A percentile compares a stretch with the other conserved stretches of the same genome.
Evolutionary conservation across 1,140 invertebrate genomes (phyloP).

Genomic region (Ephestia elutella): DNA sequence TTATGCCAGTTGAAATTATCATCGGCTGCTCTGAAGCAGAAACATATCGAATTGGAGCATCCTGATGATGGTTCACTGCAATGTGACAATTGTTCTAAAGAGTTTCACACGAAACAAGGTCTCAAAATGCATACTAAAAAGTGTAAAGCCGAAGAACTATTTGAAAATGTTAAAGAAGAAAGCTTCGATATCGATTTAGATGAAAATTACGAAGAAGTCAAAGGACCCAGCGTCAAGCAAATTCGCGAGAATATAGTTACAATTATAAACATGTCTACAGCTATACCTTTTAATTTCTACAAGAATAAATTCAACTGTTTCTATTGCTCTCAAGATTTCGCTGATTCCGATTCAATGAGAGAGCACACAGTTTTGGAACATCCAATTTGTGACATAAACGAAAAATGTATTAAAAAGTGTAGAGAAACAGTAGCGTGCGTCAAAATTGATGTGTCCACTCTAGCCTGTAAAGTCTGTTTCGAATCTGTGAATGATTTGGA

Average conservation of each 20-base stretch:
- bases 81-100: constrained; percentile 57
- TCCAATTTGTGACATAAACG: constrained; percentile 50
- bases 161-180: constrained; percentile 43
- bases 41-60: constrained; percentile 58
- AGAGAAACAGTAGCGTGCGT: constrained; percentile 56
- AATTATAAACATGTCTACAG: constrained; percentile 62
- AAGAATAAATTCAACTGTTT: constrained; percentile 68
- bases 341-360: constrained; percentile 53
- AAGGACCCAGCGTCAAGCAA: constrained; percentile 57
- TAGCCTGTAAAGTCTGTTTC: constrained; percentile 61
- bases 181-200: constrained; percentile 50
- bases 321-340: constrained; percentile 62
- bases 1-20: constrained; percentile 56
- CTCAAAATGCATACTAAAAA: constrained; percentile 58
- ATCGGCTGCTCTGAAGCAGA: constrained; percentile 53
- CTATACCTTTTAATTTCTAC: constrained; percentile 64
- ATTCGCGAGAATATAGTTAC: constrained; percentile 59
- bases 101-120: constrained; percentile 61
- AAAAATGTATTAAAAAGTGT: constrained; percentile 58
- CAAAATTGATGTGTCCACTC: constrained; percentile 57
- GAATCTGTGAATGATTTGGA: constrained; percentile 51
- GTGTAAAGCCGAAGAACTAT: constrained; percentile 46
- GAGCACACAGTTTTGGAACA: constrained; percentile 57
- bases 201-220: constrained; percentile 35
- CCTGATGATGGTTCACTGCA: constrained; percentile 56